Evolutionary conservation across 92 coral and sea anemone genomes (phyloP).

Genomic region (Meandrina meandrites): DNA sequence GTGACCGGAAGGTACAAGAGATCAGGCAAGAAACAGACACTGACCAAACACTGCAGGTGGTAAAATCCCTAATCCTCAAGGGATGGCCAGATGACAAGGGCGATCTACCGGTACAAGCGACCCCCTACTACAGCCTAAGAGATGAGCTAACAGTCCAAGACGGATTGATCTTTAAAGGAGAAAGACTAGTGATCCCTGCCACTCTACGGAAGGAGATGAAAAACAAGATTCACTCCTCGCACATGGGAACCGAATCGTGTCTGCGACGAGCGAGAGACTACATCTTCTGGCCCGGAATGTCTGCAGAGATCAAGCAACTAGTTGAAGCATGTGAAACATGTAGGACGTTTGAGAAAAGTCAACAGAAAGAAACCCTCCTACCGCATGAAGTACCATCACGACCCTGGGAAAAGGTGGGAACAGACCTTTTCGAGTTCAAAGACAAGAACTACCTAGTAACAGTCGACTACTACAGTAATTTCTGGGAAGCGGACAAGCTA

Average conservation of each 20-base stretch:
- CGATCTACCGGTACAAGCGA: constrained; percentile 29
- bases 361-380: constrained; percentile 47
- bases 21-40: constrained; percentile 37
- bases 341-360: constrained; percentile 34
- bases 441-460: constrained; percentile 36
- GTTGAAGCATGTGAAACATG: constrained; percentile 42
- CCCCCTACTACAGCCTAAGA: constrained; percentile 49
- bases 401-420: constrained; percentile 54
- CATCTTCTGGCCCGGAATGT: constrained; percentile 55
- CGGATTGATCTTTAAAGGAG: constrained; percentile 33
- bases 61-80: constrained; percentile 35
- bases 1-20: constrained; percentile 21
- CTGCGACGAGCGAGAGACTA: constrained; percentile 49
- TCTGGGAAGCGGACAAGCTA: constrained; percentile 49
- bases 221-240: constrained; percentile 35
- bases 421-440: constrained; percentile 33
- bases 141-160: constrained; percentile 58
- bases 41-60: constrained; percentile 46
- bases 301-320: constrained; percentile 39
- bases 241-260: constrained; percentile 47
- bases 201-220: constrained; percentile 34
- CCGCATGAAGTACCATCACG: constrained; percentile 42
- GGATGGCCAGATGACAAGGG: constrained; percentile 58
- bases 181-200: constrained; percentile 44
- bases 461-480: constrained; percentile 55